Percentiles rank a stretch among this genome's conserved stretches.
phyloP scores from a whole-genome alignment of 1,140 invertebrate species.

The Caerostris extrusa region DNA sequence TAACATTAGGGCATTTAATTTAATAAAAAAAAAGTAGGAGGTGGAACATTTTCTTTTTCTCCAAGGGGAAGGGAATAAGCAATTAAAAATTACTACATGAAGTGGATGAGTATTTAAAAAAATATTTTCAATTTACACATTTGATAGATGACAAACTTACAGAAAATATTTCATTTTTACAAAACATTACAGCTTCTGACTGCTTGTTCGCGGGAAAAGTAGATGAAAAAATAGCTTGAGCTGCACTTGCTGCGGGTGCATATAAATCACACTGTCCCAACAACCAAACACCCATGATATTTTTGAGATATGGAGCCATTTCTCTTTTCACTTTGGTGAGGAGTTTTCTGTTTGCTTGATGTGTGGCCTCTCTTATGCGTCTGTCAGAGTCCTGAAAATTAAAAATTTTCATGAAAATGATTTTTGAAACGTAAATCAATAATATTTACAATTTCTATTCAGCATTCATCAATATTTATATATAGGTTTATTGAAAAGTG shows the following conservation, averaged over 20 bases:
- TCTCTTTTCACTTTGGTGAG: conserved; percentile 87
- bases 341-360: conserved; percentile 85
- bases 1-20: too few relatives aligned
- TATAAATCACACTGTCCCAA: conserved; percentile 91
- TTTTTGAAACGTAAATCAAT: not conserved
- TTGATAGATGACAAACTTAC: conserved; percentile 78
- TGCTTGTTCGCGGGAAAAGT: conserved; percentile 88
- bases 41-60: too few relatives aligned
- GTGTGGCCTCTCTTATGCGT: conserved; percentile 87
- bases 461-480: too few relatives aligned
- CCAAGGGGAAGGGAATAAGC: too few relatives aligned
- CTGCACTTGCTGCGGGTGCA: conserved; percentile 88
- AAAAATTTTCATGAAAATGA: not conserved
- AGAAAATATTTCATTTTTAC: conserved; percentile 88
- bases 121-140: too few relatives aligned
- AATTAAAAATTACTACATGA: too few relatives aligned
- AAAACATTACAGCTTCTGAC: conserved; percentile 88
- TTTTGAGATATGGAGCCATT: conserved; percentile 89
- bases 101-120: too few relatives aligned
- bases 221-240: conserved; percentile 85
- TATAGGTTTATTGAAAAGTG: too few relatives aligned
- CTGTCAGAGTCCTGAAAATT: conserved; percentile 87
- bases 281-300: conserved; percentile 88
- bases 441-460: too few relatives aligned
- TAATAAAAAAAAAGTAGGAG: too few relatives aligned